Conservation (phyloP, 2,888 invertebrate genomes). For the Macaria liturata region DNA sequence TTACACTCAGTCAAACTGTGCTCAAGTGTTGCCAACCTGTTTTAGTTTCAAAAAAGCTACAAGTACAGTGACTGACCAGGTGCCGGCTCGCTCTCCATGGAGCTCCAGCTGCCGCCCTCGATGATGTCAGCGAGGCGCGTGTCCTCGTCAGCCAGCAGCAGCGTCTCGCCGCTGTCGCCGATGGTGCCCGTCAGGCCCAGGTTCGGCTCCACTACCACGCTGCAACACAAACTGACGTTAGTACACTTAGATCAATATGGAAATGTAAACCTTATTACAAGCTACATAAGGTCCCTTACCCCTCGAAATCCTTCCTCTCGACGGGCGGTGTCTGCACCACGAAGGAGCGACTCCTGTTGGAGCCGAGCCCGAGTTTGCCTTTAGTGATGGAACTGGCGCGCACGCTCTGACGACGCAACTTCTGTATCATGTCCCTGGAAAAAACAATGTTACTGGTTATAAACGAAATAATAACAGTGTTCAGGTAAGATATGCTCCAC, state of each 20-base stretch:
- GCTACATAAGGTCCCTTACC: conserved; percentile 38
- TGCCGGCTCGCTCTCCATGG: conserved; percentile 89
- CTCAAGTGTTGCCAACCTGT: too few species aligned
- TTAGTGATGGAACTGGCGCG: conserved; percentile 89
- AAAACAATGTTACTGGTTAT: not conserved
- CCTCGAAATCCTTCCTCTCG: conserved; percentile 66
- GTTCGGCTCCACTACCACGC: conserved; percentile 43
- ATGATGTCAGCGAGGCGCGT: conserved; percentile 76
- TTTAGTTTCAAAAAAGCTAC: too few species aligned
- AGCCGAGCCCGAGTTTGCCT: conserved; percentile 89
- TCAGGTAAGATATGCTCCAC: too few species aligned
- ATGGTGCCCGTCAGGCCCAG: conserved; percentile 44
- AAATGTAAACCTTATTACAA: too few species aligned
- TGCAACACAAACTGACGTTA: conserved; percentile 11
- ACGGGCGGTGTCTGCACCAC: conserved; percentile 76
- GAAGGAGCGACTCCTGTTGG: conserved; percentile 90
- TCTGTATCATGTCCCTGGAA: conserved; percentile 94
- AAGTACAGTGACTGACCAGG: conserved; percentile 49
- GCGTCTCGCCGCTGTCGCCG: conserved; percentile 70
- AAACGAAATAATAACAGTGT: too few species aligned
- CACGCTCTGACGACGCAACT: conserved; percentile 92
- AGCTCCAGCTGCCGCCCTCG: conserved; percentile 82
- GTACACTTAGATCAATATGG: too few species aligned
- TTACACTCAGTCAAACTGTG: too few species aligned
- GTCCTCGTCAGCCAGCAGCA: conserved; percentile 67